Evolutionary conservation across 2,113 vertebrate genomes (phyloP).

Genomic region (Chionis minor): DNA sequence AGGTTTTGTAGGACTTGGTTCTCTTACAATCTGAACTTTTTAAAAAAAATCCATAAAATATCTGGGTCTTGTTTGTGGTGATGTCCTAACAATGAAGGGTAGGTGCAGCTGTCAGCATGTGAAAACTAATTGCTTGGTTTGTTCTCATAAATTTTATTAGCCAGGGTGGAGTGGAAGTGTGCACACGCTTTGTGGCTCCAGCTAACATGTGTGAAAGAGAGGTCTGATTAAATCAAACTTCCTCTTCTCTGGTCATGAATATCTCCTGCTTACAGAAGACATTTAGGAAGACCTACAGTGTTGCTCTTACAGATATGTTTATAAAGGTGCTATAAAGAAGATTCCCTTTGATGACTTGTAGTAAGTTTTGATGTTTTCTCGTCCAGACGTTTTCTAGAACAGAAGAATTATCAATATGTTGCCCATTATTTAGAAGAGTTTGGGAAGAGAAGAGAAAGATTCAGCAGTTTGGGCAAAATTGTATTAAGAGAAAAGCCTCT

Average conservation of each 20-base stretch:
- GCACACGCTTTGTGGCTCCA: background rate
- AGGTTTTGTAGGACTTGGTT: background rate
- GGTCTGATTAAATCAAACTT: constrained; percentile 28
- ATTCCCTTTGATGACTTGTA: background rate
- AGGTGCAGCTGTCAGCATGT: background rate
- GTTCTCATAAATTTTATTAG: constrained; percentile 15
- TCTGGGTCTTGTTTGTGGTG: background rate
- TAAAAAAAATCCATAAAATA: background rate
- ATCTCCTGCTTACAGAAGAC: background rate
- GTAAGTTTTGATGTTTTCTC: background rate
- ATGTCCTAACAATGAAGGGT: background rate
- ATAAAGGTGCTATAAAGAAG: background rate
- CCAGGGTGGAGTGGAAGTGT: constrained; percentile 5
- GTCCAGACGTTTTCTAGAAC: background rate
- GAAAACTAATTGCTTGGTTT: constrained; percentile 5
- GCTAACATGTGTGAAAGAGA: background rate
- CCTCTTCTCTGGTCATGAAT: background rate
- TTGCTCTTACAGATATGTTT: background rate
- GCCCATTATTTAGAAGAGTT: background rate
- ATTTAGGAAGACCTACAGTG: background rate
- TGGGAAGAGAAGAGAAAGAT: background rate
- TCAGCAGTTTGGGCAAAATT: background rate
- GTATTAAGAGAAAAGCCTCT: background rate
- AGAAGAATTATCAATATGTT: background rate
- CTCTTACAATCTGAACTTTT: background rate